Percentiles rank a stretch among this genome's conserved stretches.
Evolutionary conservation across 2,113 vertebrate genomes (phyloP).

Genomic region (Caranx ignobilis): DNA sequence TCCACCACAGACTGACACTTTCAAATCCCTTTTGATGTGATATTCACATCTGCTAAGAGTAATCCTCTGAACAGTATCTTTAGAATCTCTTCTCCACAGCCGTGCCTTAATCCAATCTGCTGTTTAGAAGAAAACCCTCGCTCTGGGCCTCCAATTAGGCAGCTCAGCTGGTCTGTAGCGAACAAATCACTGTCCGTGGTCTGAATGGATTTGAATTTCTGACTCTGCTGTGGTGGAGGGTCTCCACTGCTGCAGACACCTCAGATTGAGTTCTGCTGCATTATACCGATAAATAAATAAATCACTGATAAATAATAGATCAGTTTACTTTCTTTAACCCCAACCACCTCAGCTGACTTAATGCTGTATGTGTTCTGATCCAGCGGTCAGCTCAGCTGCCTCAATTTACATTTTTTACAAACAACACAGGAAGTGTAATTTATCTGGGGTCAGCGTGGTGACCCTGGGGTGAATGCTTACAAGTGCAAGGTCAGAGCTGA

Average conservation of each 20-base stretch:
- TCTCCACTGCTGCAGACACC: not conserved
- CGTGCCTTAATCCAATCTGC: constrained; percentile 60
- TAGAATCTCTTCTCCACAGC: constrained; percentile 47
- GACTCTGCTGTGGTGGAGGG: constrained; percentile 23
- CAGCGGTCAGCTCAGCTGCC: not conserved
- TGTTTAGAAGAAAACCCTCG: constrained; percentile 47
- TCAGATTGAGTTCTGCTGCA: constrained; percentile 38
- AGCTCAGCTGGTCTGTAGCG: constrained; percentile 51
- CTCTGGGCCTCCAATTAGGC: constrained; percentile 62
- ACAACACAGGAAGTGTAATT: constrained; percentile 22
- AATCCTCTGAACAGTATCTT: constrained; percentile 54
- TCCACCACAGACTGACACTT: constrained; percentile 31
- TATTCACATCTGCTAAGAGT: constrained; percentile 59
- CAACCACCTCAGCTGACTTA: not conserved
- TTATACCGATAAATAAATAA: constrained; percentile 29
- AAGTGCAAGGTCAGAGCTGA: constrained; percentile 39
- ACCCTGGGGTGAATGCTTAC: not conserved
- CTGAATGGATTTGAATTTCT: constrained; percentile 55
- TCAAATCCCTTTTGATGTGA: constrained; percentile 55
- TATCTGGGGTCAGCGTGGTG: constrained; percentile 1
- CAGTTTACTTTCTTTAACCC: constrained; percentile 48
- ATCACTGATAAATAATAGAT: not conserved
- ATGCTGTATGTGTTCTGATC: constrained; percentile 28
- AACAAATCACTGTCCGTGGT: constrained; percentile 50
- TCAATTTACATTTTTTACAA: constrained; percentile 21